Evolutionary conservation across 2,797 vertebrate species (phyloP).

Genomic region (Esox lucius): DNA sequence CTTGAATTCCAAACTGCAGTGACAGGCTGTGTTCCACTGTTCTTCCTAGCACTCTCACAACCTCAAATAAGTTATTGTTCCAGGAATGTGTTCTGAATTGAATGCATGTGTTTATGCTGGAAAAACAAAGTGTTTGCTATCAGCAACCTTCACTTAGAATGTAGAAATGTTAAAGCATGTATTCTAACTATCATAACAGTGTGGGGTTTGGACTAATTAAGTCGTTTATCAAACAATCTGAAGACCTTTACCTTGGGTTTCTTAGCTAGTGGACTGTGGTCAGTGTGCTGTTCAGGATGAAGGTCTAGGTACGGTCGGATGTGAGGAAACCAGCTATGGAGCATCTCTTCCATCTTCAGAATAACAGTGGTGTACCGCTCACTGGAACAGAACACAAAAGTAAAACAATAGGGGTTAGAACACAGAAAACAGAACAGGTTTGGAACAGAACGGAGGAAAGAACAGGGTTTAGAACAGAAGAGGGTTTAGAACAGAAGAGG

Average conservation of each 20-base stretch:
- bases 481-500: background rate
- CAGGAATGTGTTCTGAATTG: background rate
- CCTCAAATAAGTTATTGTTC: background rate
- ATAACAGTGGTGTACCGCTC: constrained; percentile 48
- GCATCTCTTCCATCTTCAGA: constrained; percentile 62
- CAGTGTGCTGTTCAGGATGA: background rate
- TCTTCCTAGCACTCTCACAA: background rate
- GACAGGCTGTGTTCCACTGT: background rate
- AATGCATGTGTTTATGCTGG: background rate
- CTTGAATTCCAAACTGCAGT: background rate
- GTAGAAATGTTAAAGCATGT: too few relatives aligned
- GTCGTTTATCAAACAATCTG: background rate
- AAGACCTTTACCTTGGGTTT: constrained; percentile 48
- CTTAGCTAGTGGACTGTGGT: constrained; percentile 14
- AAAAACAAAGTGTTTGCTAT: too few relatives aligned
- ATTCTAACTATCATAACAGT: background rate
- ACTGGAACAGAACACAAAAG: constrained; percentile 17
- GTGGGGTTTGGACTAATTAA: too few relatives aligned
- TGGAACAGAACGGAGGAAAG: background rate
- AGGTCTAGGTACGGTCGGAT: constrained; percentile 14
- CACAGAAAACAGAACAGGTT: background rate
- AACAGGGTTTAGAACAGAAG: background rate
- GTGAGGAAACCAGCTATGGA: constrained; percentile 62
- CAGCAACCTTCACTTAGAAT: too few relatives aligned
- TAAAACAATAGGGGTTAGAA: background rate